A percentile compares a stretch with the other conserved stretches of the same genome.
Evolutionary conservation across 2,113 vertebrate species (phyloP).

Genomic region (Crotalus viridis): DNA sequence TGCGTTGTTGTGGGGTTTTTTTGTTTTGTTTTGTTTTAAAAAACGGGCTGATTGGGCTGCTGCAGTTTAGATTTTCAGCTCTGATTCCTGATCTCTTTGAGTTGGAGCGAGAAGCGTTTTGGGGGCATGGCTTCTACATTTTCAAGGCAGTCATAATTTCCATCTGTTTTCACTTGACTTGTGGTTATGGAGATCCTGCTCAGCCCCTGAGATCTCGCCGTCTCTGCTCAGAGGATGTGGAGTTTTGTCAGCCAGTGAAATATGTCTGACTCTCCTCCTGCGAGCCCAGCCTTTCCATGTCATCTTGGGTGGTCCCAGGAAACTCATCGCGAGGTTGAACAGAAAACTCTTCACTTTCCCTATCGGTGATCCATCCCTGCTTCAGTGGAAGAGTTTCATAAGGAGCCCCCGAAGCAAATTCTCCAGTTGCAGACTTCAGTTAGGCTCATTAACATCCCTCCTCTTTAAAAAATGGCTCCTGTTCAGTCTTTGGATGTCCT

Average conservation of each 20-base stretch:
- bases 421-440: constrained; percentile 33
- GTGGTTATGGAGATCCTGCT: constrained; percentile 78
- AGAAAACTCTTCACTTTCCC: constrained; percentile 57
- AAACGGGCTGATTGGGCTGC: background rate
- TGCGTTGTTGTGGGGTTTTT: background rate
- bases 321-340: constrained; percentile 56
- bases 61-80: constrained; percentile 33
- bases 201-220: constrained; percentile 70
- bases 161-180: constrained; percentile 82
- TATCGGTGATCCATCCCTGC: constrained; percentile 62
- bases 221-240: constrained; percentile 80
- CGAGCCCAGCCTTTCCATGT: constrained; percentile 22
- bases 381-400: constrained; percentile 47
- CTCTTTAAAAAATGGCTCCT: constrained; percentile 41
- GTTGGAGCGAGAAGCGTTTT: constrained; percentile 57
- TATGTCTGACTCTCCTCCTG: constrained; percentile 69
- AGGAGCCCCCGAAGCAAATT: constrained; percentile 54
- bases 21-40: too few species aligned
- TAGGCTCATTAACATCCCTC: constrained; percentile 44
- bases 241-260: constrained; percentile 82
- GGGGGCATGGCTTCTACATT: constrained; percentile 63
- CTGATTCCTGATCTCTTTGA: constrained; percentile 47
- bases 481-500: constrained; percentile 28
- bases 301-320: constrained; percentile 76
- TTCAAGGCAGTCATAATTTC: constrained; percentile 68